These are phyloP conservation scores for Agriopis leucophaearia DNA, from an alignment of 2,888 invertebrate genomes.

Conservation along the genomic window DNA sequence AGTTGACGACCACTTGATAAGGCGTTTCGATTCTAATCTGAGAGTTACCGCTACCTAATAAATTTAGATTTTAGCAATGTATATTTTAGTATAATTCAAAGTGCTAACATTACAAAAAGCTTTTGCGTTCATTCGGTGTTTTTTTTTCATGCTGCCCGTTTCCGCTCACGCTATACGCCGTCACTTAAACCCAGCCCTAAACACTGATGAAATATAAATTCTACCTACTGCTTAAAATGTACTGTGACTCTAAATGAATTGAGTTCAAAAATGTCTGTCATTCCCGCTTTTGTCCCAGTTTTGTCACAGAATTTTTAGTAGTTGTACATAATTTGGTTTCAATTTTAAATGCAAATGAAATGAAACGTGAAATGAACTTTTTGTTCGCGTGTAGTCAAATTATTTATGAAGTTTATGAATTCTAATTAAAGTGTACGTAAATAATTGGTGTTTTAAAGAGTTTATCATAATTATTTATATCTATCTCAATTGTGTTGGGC, in stretches of 20 bases:
- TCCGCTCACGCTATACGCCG: background rate
- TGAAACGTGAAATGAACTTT: constrained; percentile 18
- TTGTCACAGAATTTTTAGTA: background rate
- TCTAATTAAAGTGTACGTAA: background rate
- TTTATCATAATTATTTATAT: too few species aligned
- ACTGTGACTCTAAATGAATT: constrained; percentile 11
- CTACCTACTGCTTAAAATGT: constrained; percentile 1
- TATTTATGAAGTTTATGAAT: constrained; percentile 7
- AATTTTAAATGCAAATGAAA: constrained; percentile 22
- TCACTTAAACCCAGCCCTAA: background rate
- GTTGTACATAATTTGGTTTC: constrained; percentile 8
- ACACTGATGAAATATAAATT: constrained; percentile 6
- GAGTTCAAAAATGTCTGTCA: constrained; percentile 3
- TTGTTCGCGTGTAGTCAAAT: constrained; percentile 5
- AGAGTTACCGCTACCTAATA: too few species aligned
- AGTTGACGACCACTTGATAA: too few species aligned
- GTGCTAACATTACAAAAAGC: too few species aligned
- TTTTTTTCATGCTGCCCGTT: background rate
- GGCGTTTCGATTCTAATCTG: too few species aligned
- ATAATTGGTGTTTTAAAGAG: background rate
- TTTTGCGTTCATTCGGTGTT: too few species aligned
- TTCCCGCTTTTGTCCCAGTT: constrained; percentile 9
- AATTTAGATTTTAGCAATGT: too few species aligned
- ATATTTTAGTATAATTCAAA: too few species aligned
- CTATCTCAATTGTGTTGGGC: too few species aligned